Conservation (phyloP, 2,113 vertebrate genomes). For the Tetraodon nigroviridis region DNA sequence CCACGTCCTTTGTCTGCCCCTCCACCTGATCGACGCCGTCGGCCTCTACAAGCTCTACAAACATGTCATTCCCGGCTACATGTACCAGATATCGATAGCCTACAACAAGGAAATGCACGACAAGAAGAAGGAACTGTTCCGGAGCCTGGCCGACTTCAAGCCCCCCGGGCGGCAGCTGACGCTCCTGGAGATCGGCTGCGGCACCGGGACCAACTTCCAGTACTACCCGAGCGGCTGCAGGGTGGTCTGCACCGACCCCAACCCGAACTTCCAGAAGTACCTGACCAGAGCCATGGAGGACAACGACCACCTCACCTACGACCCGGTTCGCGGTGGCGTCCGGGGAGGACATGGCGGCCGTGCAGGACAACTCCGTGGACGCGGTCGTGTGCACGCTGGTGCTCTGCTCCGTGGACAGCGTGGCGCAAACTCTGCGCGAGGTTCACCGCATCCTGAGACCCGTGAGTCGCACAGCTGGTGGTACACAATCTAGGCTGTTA, state of each 20-base stretch:
- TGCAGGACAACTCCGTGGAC: constrained; percentile 75
- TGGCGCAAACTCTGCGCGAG: constrained; percentile 70
- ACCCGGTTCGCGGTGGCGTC: constrained; percentile 69
- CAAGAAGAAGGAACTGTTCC: constrained; percentile 79
- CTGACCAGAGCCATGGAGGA: constrained; percentile 64
- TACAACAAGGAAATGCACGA: constrained; percentile 68
- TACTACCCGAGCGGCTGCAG: constrained; percentile 76
- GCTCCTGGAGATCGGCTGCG: constrained; percentile 83
- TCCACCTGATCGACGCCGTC: constrained; percentile 71
- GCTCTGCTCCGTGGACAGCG: constrained; percentile 74
- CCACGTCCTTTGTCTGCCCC: constrained; percentile 67
- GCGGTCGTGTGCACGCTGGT: constrained; percentile 80
- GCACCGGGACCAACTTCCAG: constrained; percentile 79
- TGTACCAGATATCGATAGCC: fast-evolving
- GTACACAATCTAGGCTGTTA: neutral
- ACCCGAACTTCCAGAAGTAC: constrained; percentile 73
- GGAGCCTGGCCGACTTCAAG: constrained; percentile 61
- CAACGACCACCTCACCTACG: constrained; percentile 74
- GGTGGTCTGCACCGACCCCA: constrained; percentile 79
- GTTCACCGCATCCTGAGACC: constrained; percentile 73
- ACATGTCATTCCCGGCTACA: constrained; percentile 68
- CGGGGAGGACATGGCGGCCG: constrained; percentile 75
- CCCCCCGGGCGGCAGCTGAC: constrained; percentile 57
- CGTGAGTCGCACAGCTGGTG: constrained; percentile 64
- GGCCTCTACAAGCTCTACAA: constrained; percentile 75